Conservation (phyloP, 37 sponge, comb jelly and placozoan genomes). For the Theonella swinhoei region DNA sequence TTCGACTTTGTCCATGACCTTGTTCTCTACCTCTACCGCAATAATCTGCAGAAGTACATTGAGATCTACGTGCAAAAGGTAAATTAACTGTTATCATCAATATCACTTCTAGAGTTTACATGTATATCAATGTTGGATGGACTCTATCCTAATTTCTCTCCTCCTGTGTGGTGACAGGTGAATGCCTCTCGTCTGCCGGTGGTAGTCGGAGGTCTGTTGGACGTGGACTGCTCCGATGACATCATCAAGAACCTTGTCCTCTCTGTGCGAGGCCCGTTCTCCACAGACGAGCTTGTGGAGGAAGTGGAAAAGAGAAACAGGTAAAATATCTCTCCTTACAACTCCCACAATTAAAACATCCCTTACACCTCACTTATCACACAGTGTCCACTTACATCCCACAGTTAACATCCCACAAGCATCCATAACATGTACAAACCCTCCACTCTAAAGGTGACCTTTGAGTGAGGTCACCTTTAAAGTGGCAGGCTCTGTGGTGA, state of each 20-base stretch:
- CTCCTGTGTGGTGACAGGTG: conserved; percentile 67
- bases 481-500: too few relatives aligned
- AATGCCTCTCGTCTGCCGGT: conserved; percentile 97
- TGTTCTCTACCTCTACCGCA: conserved; percentile 97
- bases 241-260: conserved; percentile 97
- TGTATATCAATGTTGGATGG: neutral
- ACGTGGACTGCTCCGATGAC: conserved; percentile 97
- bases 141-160: neutral
- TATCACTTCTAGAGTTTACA: too few relatives aligned
- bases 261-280: conserved; percentile 91
- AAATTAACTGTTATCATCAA: neutral
- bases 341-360: too few relatives aligned
- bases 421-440: too few relatives aligned
- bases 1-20: conserved; percentile 99
- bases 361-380: too few relatives aligned
- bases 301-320: conserved; percentile 96
- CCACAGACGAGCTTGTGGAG: conserved; percentile 98
- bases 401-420: too few relatives aligned
- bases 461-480: too few relatives aligned
- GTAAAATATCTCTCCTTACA: conserved; percentile 17
- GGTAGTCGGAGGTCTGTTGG: conserved; percentile 97
- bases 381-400: too few relatives aligned
- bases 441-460: too few relatives aligned
- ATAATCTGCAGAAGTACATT: conserved; percentile 99
- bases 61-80: conserved; percentile 99